Evolutionary conservation across 1,140 invertebrate genomes (phyloP).

Genomic region (Orussus abietinus): DNA sequence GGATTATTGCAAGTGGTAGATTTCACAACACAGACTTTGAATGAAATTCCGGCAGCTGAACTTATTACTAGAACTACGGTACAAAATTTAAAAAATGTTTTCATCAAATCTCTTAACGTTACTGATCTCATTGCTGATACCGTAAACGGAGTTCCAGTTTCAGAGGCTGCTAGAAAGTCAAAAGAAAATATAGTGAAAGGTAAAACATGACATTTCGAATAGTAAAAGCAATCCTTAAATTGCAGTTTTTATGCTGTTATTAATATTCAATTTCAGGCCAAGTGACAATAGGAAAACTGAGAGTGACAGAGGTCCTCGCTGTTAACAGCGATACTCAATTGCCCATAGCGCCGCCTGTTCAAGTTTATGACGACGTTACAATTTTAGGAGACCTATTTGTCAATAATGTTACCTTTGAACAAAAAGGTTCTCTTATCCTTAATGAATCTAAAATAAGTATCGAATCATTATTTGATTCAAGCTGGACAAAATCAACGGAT

Average conservation of each 20-base stretch:
- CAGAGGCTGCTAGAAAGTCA: conserved; percentile 35
- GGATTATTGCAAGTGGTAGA: conserved; percentile 16
- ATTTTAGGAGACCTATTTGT: conserved; percentile 22
- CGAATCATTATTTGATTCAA: conserved; percentile 9
- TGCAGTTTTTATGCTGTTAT: not conserved
- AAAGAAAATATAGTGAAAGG: conserved; percentile 33
- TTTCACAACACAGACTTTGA: conserved; percentile 24
- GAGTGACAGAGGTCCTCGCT: conserved; percentile 23
- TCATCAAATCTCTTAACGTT: conserved; percentile 22
- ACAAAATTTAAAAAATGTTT: conserved; percentile 27
- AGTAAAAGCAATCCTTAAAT: too few relatives aligned
- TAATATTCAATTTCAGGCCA: conserved; percentile 26
- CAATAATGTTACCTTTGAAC: too few relatives aligned
- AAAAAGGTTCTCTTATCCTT: conserved; percentile 6
- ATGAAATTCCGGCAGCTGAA: conserved; percentile 19
- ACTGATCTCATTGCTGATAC: conserved; percentile 22
- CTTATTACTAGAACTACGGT: conserved; percentile 33
- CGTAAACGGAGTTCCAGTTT: conserved; percentile 33
- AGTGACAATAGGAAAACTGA: conserved; percentile 19
- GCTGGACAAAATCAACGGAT: conserved; percentile 33
- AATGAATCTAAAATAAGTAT: conserved; percentile 8
- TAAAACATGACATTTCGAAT: conserved; percentile 14
- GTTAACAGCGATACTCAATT: conserved; percentile 9
- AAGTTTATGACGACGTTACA: conserved; percentile 25
- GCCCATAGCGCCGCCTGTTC: conserved; percentile 2